A percentile compares a stretch with the other conserved stretches of the same genome.
These are phyloP conservation scores for Ciconia stormi DNA, from an alignment of 2,113 vertebrate genomes.

Conservation along the genomic window DNA sequence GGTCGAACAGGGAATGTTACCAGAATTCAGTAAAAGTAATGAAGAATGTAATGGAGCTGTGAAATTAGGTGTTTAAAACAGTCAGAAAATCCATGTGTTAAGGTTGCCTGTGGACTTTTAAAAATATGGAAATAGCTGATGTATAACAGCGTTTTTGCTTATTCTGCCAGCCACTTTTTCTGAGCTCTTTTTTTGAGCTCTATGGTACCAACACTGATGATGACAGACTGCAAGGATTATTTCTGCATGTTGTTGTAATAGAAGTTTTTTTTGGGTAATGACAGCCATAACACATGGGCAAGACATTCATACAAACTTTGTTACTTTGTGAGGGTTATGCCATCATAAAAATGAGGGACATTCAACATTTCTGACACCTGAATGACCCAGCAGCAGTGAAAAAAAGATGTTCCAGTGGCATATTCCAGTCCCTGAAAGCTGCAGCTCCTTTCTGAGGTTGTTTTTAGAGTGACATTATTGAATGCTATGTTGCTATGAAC, in stretches of 20 bases:
- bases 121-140: not conserved
- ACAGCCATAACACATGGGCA: not conserved
- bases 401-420: not conserved
- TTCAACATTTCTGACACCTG: not conserved
- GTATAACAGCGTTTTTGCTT: not conserved
- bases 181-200: not conserved
- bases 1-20: not conserved
- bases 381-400: not conserved
- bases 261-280: not conserved
- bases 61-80: not conserved
- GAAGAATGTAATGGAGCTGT: not conserved
- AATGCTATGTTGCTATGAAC: not conserved
- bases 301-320: not conserved
- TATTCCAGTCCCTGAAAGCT: not conserved
- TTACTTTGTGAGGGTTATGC: not conserved
- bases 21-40: not conserved
- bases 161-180: not conserved
- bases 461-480: not conserved
- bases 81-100: not conserved
- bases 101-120: not conserved
- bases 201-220: not conserved
- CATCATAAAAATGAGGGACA: not conserved
- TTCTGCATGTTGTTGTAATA: not conserved
- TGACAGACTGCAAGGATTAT: not conserved
- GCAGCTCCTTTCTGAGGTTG: not conserved